Base-by-base conservation (phyloP, 2,888 invertebrate genomes). In the Torymus aiolomorphi region DNA sequence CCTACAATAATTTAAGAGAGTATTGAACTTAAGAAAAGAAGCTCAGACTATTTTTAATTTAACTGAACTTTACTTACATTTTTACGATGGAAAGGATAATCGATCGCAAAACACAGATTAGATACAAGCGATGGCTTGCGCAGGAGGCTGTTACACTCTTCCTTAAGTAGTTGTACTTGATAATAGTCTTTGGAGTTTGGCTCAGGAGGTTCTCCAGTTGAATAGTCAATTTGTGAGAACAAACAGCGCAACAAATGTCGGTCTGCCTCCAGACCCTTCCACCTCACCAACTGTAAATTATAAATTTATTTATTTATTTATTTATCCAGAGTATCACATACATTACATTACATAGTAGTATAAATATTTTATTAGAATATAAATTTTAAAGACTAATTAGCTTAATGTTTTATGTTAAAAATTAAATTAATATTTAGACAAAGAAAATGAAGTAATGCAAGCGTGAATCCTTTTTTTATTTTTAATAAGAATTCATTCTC, bases 201-300 rank as follows among this genome's bases (percentile, higher is more conserved):
- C 84, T 91, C 91, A 82, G 93, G 93, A 83, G 93, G 92, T 85
- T 94, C 92, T 92, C 93, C 90, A 87, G 93, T 88, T 91, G 92
- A 95, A 93, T 97, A 96, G 91, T 97, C 95, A 90, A 97, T 95
- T 88, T 94, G 94, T 88, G 97, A 96, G 92, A 98, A 96, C 91
- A 98, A 94, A 92, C 96, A 96, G 93, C 96, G 97, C 93, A 97
- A 94, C 91, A 97, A 94, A 94, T 98, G 97, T 93, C 97, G 95
- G 93, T 98, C 97, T 92, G 97, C 97, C 94, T 98, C 97, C 93
- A 97, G 94, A 92, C 98, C 98, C 94, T 97, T 96, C 91, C 95
- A 93, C 92, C 94, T 94, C 89, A 97, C 95, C 92, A 97, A 94
- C 97, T 98, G 92, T 24, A 90, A 88, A 86, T 88, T 86, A n/a